Conservation (phyloP, 2,888 invertebrate species). For the Neelides folsomi region DNA sequence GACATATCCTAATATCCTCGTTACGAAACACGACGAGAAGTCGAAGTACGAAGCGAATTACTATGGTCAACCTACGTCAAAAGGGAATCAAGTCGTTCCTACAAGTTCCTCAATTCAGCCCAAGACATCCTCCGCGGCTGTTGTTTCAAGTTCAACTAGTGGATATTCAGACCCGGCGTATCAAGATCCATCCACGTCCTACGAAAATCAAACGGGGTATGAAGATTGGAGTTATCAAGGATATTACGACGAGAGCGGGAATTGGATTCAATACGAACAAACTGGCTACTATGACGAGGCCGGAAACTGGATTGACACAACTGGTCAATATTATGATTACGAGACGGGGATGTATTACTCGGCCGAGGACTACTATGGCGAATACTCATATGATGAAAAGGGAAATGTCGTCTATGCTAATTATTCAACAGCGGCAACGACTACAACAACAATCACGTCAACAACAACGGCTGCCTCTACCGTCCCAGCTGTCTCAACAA, state of each 20-base stretch:
- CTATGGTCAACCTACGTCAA: neutral
- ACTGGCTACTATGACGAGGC: constrained; percentile 30
- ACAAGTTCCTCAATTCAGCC: constrained; percentile 10
- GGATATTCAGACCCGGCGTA: constrained; percentile 1
- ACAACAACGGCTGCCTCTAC: constrained; percentile 2
- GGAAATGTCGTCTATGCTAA: constrained; percentile 3
- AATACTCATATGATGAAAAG: constrained; percentile 1
- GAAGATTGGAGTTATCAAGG: constrained; percentile 32
- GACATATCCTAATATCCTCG: neutral
- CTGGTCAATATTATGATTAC: neutral
- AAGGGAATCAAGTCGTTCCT: constrained; percentile 1
- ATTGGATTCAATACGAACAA: constrained; percentile 31
- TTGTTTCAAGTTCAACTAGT: neutral
- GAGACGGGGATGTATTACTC: neutral
- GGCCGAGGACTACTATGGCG: constrained; percentile 2
- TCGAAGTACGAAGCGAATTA: neutral
- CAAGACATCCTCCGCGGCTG: too few relatives aligned
- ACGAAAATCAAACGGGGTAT: constrained; percentile 27
- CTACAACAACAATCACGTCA: constrained; percentile 5
- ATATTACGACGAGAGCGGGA: constrained; percentile 33
- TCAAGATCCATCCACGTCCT: constrained; percentile 9
- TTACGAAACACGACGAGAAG: too few relatives aligned
- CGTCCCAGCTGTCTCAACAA: neutral
- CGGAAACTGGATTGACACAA: constrained; percentile 13
- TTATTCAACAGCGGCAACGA: constrained; percentile 6